Base-by-base conservation (phyloP, 2,113 vertebrate species). In the Lontra canadensis region DNA sequence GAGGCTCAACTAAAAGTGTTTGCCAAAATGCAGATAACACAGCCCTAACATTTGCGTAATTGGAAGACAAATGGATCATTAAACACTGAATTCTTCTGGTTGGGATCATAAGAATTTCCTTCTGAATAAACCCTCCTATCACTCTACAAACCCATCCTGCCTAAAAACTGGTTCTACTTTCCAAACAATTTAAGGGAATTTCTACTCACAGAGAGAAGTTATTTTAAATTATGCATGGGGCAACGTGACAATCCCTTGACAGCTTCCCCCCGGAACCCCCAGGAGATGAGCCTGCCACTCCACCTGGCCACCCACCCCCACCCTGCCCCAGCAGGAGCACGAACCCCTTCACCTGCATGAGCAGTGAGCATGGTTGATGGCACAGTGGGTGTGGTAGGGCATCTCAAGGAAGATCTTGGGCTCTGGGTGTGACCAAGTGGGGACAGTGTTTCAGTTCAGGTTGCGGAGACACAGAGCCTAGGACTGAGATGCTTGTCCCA, bases 91-190 rank as follows among this genome's bases (percentile, higher is more conserved):
- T 79, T 57, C 23, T 47, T 71, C 76, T 18, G 7, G 14, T 44
- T 44, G 23, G 34, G 81, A 4, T 74, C 89, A 42, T 25, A 31
- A 7, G 7, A 74, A 85, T 71, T 65, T 89, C 67, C 67, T 65
- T 67, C 39, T 65, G 44, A 92, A 85, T 78, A 92, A 90, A 49
- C 1, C 42, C 65, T 52, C 39, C n/a, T 29, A 63, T 10, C 20
- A 5, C 82, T 85, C 59, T 49, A 23, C 29, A 86, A 88, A 49
- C 12, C 63, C 20, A 34, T 39, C 61, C 59, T 25, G 10, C 47
- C 36, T 88, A 82, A 67, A 95, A 63, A 39, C n/a, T 55, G n/a
- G 25, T 61, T 82, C 78, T 55, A 61, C 79, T 67, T 96, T 47
- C 73, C 61, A 34, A 82, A 82, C 26, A 49, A 69, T 21, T 42